Base-by-base conservation (phyloP, 2,797 vertebrate genomes). In the Paratrypauchen microcephalus region DNA sequence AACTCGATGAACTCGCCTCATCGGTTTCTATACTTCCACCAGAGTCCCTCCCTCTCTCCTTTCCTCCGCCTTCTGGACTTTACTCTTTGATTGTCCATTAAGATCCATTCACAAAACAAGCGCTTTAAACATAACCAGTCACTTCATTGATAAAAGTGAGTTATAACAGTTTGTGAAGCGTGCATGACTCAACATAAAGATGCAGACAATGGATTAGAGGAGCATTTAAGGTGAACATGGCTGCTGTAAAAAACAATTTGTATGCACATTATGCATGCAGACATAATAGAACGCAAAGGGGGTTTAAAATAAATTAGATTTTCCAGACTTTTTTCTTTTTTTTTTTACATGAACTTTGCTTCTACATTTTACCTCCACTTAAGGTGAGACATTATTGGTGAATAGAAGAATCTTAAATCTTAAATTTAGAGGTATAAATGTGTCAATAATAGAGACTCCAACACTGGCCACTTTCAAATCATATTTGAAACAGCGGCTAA, bases 71-170 rank as follows among this genome's bases (percentile, higher is more conserved):
- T 18, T 5, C 76, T 0, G 30, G 63, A 83, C 80, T 74, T 32
- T 52, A 69, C 74, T 60, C 70, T 78, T 73, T 73, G 62, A 70
- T 65, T 47, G 62, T 65, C 24, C 23, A 28, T 65, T 50, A 30
- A 81, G 54, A 48, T 84, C 77, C 83, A 90, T 92, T 91, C 87
- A 89, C 67, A 81, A 88, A 86, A 45, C 13, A 4, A 13, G 39
- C 41, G 13, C 4, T 45, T 45, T 41, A 41, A 16, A 16, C 41
- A 36, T 0, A 4, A 45, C 16, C 41, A 15, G 74, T 78, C 18
- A 63, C 64, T 74, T 79, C 73, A 87, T 82, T 85, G 85, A 84
- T 69, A 74, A 69, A 73, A 72, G 70, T 68, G 15, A 5, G 15
- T 28, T 0, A n/a, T 18, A 28, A 30, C 19, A 19, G 18, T n/a